Evolutionary conservation across 2,888 invertebrate species (phyloP).

Genomic region (Quadriops clusia): DNA sequence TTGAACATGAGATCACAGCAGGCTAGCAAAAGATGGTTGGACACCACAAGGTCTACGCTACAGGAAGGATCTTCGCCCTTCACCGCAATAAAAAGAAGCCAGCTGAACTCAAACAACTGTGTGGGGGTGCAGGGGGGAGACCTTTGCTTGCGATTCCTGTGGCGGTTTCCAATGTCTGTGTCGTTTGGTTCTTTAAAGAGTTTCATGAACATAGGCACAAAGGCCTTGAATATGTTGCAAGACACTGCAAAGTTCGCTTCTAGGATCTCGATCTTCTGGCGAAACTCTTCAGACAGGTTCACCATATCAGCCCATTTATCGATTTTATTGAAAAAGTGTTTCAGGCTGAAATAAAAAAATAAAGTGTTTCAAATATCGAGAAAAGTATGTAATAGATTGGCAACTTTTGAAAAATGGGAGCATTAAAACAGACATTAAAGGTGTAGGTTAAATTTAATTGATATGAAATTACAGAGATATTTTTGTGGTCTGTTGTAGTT

Average conservation of each 20-base stretch:
- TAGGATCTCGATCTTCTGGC: constrained; percentile 68
- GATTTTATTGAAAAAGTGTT: constrained; percentile 90
- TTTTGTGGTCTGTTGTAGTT: too few relatives aligned
- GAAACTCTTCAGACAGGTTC: constrained; percentile 70
- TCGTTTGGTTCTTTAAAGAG: constrained; percentile 66
- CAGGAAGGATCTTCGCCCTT: constrained; percentile 78
- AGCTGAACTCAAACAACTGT: constrained; percentile 84
- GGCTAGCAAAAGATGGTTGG: constrained; percentile 81
- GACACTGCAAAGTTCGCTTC: constrained; percentile 90
- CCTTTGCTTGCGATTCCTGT: constrained; percentile 51
- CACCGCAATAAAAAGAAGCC: constrained; percentile 85
- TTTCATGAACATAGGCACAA: constrained; percentile 74
- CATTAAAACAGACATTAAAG: too few relatives aligned
- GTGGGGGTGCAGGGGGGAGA: constrained; percentile 65
- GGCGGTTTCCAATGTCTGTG: constrained; percentile 40
- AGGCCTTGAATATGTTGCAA: constrained; percentile 86
- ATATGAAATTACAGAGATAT: too few relatives aligned
- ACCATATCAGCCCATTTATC: constrained; percentile 95
- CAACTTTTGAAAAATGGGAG: too few relatives aligned
- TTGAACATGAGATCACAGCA: constrained; percentile 84
- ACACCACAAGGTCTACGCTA: constrained; percentile 87
- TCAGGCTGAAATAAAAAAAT: constrained; percentile 53
- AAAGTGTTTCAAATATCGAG: too few relatives aligned
- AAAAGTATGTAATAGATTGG: too few relatives aligned
- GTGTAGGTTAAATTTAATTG: too few relatives aligned